A percentile compares a stretch with the other conserved stretches of the same genome.
phyloP scores from a whole-genome alignment of 2,888 invertebrate genomes.

The Busseola fusca region DNA sequence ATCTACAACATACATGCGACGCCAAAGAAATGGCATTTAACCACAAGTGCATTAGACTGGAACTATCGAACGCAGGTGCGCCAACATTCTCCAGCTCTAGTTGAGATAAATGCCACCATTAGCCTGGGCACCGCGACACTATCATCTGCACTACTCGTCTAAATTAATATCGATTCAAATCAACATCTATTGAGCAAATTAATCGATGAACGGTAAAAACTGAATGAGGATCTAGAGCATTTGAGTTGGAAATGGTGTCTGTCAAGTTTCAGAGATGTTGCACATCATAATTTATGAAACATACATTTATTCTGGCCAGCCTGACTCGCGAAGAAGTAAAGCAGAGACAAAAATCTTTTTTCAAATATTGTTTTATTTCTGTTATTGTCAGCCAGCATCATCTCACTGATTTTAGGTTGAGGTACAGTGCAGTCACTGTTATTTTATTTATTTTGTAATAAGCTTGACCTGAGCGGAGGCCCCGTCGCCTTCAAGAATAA shows the following conservation, averaged over 20 bases:
- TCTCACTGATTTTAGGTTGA: background rate
- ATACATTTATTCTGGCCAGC: background rate
- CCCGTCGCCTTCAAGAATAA: too few relatives aligned
- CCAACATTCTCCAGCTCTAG: slow-evolving; percentile 52
- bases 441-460: too few relatives aligned
- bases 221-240: slow-evolving; percentile 8
- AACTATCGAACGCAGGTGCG: slow-evolving; percentile 42
- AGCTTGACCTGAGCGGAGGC: too few relatives aligned
- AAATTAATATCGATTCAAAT: slow-evolving; percentile 57
- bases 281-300: background rate
- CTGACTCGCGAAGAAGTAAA: background rate
- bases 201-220: slow-evolving; percentile 55
- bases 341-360: background rate
- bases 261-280: background rate
- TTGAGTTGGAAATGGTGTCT: background rate
- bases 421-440: too few relatives aligned
- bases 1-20: slow-evolving; percentile 7
- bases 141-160: slow-evolving; percentile 39
- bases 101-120: slow-evolving; percentile 54
- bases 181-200: slow-evolving; percentile 55
- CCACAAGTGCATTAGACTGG: slow-evolving; percentile 31
- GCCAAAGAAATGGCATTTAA: slow-evolving; percentile 50
- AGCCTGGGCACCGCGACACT: slow-evolving; percentile 37
- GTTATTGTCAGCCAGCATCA: background rate
- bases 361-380: too few relatives aligned